These are phyloP conservation scores for Zaprionus capensis DNA, from an alignment of 1,140 invertebrate species.

Conservation along the genomic window DNA sequence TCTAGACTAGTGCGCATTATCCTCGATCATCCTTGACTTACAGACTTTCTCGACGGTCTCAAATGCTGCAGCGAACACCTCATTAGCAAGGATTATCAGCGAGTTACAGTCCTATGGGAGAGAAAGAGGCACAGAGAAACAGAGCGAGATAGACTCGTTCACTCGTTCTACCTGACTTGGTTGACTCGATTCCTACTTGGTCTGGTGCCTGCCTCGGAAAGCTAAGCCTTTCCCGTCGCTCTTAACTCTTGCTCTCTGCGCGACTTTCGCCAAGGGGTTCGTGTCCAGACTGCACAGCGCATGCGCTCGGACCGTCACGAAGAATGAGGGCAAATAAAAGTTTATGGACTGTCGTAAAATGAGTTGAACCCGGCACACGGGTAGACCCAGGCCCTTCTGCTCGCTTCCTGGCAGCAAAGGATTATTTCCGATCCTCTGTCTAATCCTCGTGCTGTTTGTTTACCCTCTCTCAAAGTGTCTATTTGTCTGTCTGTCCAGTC, in stretches of 20 bases:
- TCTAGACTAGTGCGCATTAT: conserved; percentile 26
- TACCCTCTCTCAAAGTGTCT: conserved; percentile 13
- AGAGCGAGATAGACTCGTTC: background rate
- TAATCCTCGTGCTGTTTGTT: conserved; percentile 61
- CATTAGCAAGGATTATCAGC: conserved; percentile 76
- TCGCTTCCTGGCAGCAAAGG: conserved; percentile 80
- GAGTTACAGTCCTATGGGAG: background rate
- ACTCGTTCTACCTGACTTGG: conserved; percentile 51
- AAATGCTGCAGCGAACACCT: conserved; percentile 57
- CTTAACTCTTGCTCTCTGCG: conserved; percentile 70
- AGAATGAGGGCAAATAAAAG: conserved; percentile 80
- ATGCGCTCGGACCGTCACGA: conserved; percentile 44
- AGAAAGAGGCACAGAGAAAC: background rate
- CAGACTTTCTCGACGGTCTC: conserved; percentile 51
- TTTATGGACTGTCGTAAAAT: conserved; percentile 73
- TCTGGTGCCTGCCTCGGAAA: conserved; percentile 41
- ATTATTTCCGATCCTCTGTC: conserved; percentile 72
- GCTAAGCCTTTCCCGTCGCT: conserved; percentile 69
- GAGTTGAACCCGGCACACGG: conserved; percentile 21
- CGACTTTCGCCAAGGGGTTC: conserved; percentile 63
- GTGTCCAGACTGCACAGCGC: conserved; percentile 61
- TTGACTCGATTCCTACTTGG: conserved; percentile 50
- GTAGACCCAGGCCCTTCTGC: conserved; percentile 46
- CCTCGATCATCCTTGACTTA: conserved; percentile 74
- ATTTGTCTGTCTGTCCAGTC: conserved; percentile 1